Base-by-base conservation (phyloP, 2,797 vertebrate genomes). In the Enteromius argenteus region DNA sequence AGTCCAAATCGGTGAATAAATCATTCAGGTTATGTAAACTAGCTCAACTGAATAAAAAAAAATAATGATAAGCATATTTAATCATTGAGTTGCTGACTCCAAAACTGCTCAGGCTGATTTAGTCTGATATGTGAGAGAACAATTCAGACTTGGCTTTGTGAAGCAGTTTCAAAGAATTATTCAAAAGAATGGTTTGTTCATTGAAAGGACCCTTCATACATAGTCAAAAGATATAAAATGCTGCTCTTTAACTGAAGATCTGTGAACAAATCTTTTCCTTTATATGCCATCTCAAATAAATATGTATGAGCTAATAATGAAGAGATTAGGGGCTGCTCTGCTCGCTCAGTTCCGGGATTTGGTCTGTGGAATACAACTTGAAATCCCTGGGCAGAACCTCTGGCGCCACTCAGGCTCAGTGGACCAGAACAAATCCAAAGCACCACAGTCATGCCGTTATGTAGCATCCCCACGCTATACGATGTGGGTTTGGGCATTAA, bases 381-480 rank as follows among this genome's bases (percentile, higher is more conserved):
- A 92, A 95, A 94, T 89, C 92, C 89, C 91, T 89, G 87, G 86
- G 89, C 90, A 74, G 90, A 88, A 89, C 87, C 87, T 87, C 86
- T 88, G 92, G 91, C 71, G 78, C 91, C 90, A 89, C 80, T 80
- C 88, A 85, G 90, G 90, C 89, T 92, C 90, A 90, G 86, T 93
- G 92, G 91, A 93, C 91, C 92, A 89, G 90, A 93, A 93, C 93
- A 94, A 94, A 94, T 94, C 94, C 92, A 91, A 90, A 88, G 89
- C 89, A 91, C 89, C 86, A 87, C 86, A 37, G 90, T 88, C 90
- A 90, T 86, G 14, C 75, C 87, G 66, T 88, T 90, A 92, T 92
- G 91, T 90, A 90, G 92, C 89, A 85, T 53, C 76, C 35, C 37
- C 13, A 51, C 19, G 49, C 76, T 73, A 39, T 39, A 73, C 37